These are phyloP conservation scores for Ostrea edulis DNA, from an alignment of 1,140 invertebrate species.

Conservation along the genomic window DNA sequence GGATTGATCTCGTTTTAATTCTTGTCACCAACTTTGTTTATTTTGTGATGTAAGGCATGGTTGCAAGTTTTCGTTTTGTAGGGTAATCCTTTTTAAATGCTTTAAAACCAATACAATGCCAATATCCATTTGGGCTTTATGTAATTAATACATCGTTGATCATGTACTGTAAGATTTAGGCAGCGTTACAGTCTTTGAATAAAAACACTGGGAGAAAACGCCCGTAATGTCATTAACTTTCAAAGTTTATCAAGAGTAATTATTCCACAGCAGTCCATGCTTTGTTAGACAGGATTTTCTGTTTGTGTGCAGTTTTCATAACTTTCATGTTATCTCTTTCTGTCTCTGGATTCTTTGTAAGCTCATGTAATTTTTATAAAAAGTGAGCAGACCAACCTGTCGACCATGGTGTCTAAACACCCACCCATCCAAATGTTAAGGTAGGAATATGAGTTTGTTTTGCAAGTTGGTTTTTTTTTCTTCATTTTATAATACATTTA, in stretches of 20 bases:
- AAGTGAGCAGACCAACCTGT: background rate
- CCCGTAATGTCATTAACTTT: background rate
- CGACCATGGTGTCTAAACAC: background rate
- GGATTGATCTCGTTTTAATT: background rate
- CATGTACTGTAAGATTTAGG: constrained; percentile 27
- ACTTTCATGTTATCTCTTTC: background rate
- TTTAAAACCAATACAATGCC: constrained; percentile 6
- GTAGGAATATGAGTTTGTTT: background rate
- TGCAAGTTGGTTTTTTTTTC: background rate
- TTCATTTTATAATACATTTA: background rate
- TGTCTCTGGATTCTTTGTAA: background rate
- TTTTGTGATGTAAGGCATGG: constrained; percentile 24
- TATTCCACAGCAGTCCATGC: background rate
- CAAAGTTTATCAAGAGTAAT: background rate
- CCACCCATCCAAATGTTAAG: background rate
- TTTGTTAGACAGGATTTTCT: background rate
- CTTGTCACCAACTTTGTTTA: constrained; percentile 7
- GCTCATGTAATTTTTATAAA: constrained; percentile 5
- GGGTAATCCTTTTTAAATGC: background rate
- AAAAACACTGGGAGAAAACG: background rate
- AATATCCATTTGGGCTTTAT: constrained; percentile 1
- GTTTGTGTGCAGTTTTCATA: constrained; percentile 8
- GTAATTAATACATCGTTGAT: constrained; percentile 15
- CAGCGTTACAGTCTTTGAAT: constrained; percentile 19
- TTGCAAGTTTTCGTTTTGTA: constrained; percentile 1